Base-by-base conservation (phyloP, 2,888 invertebrate genomes). In the Bugula neritina region DNA sequence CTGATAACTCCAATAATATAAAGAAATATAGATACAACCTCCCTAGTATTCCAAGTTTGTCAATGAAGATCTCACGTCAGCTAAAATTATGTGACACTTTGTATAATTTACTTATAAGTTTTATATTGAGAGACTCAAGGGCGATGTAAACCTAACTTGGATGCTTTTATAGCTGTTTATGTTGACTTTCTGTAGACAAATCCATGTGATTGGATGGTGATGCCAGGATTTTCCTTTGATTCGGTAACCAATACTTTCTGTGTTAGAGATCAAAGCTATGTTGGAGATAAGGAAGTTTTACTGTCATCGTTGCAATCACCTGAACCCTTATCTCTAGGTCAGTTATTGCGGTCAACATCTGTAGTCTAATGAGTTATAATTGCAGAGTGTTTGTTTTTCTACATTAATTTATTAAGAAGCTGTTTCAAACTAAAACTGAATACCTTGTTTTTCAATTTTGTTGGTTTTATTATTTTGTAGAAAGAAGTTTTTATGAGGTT, bases 401-500 rank as follows among this genome's bases (percentile, higher is more conserved):
- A n/a, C n/a, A n/a, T n/a, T n/a, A n/a, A n/a, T n/a, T n/a, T n/a
- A n/a, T n/a, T n/a, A n/a, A n/a, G n/a, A n/a, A n/a, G n/a, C n/a
- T n/a, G n/a, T n/a, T n/a, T n/a, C n/a, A n/a, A n/a, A n/a, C n/a
- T n/a, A n/a, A n/a, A n/a, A n/a, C n/a, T n/a, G n/a, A n/a, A n/a
- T n/a, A n/a, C n/a, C n/a, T n/a, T n/a, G 43, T 43, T 17, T 43
- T 43, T 43, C 43, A 10, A 43, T 43, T 43, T 10, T 55, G 10
- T 55, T 55, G 55, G 25, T n/a, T 5, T 23, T 55, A 3, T 13
- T 5, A 13, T 5, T n/a, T 3, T 29, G 27, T 34, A 63, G 63
- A 63, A 27, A 63, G 63, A 34, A 63, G 63, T 34, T 63, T 25
- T 31, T 63, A 63, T 63, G 63, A 63, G 31, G 63, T 63, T 13